Evolutionary conservation across 30 jellyfish, hydroid and myxozoan genomes (phyloP), one percentile per base, ranked within the genome.

Genomic region (Aurelia sp.): DNA sequence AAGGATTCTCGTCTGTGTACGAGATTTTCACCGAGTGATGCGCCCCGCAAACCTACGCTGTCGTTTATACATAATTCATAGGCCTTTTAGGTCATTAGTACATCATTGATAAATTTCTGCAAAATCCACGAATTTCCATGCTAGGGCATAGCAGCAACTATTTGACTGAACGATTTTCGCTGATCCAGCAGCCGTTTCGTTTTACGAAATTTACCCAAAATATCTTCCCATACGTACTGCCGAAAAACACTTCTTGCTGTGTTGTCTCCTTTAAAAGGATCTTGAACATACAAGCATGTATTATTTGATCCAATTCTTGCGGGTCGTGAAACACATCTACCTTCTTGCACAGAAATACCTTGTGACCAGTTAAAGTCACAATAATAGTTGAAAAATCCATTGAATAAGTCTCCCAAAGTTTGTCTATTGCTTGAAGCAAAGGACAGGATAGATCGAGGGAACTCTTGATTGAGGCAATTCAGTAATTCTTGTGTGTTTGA

Each of bases 251-350:
- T 61, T 57, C 80, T 27, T 69, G 92, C 86, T 7, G 85, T 71
- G 52, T 82, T 82, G 10, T 63, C 31, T 48, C 52, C 13, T 13
- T 52, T 63, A 40, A 21, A 82, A 3, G 92, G 92, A 30, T 82
- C 86, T 41, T 82, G 86, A n/a, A 82, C 92, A 20, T 82, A 82
- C 4, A 82, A 24, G 22, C 86, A 82, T 44, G 92, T 82, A 63
- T 82, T 71, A 70, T 82, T 82, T 7, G 86, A 58, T 0, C 92
- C 80, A 33, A 53, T 13, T 48, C 61, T 82, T 21, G 76, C 41
- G 9, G 92, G 92, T 13, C 92, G 76, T 30, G 20, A 30, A 18
- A 82, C 63, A 22, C 20, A 52, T 22, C 55, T 44, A 38, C 92
- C 86, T 5, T 57, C 86, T 27, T 81, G 31, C 24, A 82, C 80